phyloP scores from a whole-genome alignment of 2,113 vertebrate genomes.

The Phalacrocorax carbo region DNA sequence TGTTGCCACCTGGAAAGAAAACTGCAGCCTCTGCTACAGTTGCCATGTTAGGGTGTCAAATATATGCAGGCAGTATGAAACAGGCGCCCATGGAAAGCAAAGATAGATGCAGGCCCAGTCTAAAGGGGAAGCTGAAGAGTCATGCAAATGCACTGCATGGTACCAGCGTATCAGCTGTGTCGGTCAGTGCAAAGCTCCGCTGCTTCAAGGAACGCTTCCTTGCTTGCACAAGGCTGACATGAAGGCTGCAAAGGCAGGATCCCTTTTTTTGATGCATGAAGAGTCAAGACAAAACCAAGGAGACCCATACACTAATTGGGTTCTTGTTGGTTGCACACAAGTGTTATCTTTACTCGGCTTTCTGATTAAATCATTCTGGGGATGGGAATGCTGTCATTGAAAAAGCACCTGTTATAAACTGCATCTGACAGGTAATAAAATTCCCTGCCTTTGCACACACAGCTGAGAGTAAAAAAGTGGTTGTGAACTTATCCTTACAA shows the following conservation, averaged over 20 bases:
- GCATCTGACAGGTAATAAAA: constrained; percentile 25
- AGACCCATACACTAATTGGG: neutral
- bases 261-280: neutral
- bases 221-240: neutral
- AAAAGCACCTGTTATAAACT: neutral
- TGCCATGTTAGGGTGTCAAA: neutral
- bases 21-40: neutral
- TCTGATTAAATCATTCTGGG: constrained; percentile 12
- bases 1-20: neutral
- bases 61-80: neutral
- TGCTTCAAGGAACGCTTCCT: neutral
- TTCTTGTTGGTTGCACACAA: neutral
- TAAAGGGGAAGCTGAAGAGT: neutral
- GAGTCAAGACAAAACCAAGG: neutral
- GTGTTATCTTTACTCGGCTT: neutral
- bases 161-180: neutral
- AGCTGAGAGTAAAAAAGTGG: neutral
- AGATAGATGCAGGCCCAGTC: neutral
- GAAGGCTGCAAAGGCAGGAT: neutral
- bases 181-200: neutral
- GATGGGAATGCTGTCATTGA: neutral
- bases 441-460: neutral
- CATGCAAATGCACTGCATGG: rapidly evolving
- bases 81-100: neutral
- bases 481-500: neutral